Evolutionary conservation across 2,797 vertebrate species (phyloP).

Genomic region (Oceanodroma leucorhoa): DNA sequence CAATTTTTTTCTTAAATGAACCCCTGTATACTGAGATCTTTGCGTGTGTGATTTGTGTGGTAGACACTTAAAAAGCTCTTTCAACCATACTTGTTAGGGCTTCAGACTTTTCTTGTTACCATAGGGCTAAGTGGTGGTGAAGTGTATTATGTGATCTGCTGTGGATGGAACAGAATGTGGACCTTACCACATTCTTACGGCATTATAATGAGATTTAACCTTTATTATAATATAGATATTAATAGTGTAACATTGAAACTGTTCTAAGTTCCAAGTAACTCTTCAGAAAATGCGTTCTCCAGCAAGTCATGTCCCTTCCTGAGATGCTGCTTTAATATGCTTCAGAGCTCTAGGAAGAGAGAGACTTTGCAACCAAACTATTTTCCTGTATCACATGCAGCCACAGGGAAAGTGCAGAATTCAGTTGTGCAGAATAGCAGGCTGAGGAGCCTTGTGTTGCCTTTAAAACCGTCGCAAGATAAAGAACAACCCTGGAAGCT

Average conservation of each 20-base stretch:
- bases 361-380: neutral
- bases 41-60: neutral
- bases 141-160: neutral
- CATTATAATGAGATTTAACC: neutral
- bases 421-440: neutral
- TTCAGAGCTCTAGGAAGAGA: neutral
- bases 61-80: neutral
- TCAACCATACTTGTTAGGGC: neutral
- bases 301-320: neutral
- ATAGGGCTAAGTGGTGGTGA: neutral
- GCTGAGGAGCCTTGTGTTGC: neutral
- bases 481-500: neutral
- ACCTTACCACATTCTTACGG: accelerated
- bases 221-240: neutral
- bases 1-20: neutral
- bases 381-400: neutral
- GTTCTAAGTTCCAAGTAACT: neutral
- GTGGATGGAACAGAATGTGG: accelerated
- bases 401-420: neutral
- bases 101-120: neutral
- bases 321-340: neutral
- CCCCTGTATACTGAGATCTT: neutral
- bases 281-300: neutral
- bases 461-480: neutral
- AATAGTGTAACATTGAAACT: neutral